Evolutionary conservation across 2,888 invertebrate species (phyloP), one percentile per base, ranked within the genome.

Genomic region (Ecliptopera silaceata): DNA sequence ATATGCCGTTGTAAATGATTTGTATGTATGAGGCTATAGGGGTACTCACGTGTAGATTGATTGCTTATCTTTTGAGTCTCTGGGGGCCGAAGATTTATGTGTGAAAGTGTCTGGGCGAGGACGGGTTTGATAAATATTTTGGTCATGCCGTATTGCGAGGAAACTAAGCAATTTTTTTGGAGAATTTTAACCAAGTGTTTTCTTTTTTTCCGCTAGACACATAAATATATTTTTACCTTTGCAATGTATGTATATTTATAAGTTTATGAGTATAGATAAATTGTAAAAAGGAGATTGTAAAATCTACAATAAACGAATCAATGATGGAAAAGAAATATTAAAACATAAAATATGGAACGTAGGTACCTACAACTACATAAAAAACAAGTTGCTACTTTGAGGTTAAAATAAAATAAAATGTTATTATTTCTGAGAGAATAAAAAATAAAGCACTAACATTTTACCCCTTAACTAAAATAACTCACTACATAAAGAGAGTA

Each of bases 1-100:
- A 53, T 45, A 39, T 48, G 26, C 39, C 39, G n/a, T 62, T 58
- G 47, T 60, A 61, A 66, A 65, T 68, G 64, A 72, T 74, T 72
- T 72, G 62, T 70, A 70, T 71, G 67, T 71, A 69, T 69, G 65
- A 65, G 57, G 26, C 41, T 42, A 29, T 47, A 32, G 22, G 15
- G 29, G 42, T 53, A 53, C 20, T 47, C 11, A 46, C 46, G 36
- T 41, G 43, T 44, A 61, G 61, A 66, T 65, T 63, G 64, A 74
- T 72, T 65, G 66, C 64, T 52, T 66, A 61, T 64, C 52, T 63
- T 54, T 56, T 13, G 50, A 52, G 56, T 53, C 49, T 52, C 60
- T 31, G 15, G 56, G 49, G 59, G 36, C 32, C 11, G 29, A 50
- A 58, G 54, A 64, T 61, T 61, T 65, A 63, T 65, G 41, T 57